Evolutionary conservation across 2,888 invertebrate species (phyloP), one percentile per base, ranked within the genome.

Genomic region (Drosophila formosana): DNA sequence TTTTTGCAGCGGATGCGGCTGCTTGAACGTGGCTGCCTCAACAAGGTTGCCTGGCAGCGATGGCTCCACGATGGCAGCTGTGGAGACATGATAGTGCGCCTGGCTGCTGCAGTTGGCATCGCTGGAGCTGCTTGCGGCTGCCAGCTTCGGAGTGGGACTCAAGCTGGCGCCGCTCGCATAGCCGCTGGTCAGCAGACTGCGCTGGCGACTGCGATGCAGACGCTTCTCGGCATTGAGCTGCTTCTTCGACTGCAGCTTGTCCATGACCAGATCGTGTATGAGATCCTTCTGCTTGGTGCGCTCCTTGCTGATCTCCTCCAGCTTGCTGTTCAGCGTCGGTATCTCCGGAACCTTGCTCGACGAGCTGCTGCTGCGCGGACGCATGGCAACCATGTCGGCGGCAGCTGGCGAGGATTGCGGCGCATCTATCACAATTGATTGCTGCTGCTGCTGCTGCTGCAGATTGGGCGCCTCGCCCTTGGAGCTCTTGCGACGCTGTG

Each of bases 221-320:
- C 94, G 94, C 82, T 94, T 94, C 78, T 94, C 95, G 3, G 94
- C 93, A n/a, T 93, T 94, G 18, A 93, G 93, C 79, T 95, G 95
- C 79, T 95, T 95, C 82, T 95, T 95, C 2, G 95, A 94, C 80
- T 95, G 94, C 82, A 96, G 93, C 91, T 96, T 95, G 88, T 96
- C 96, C 94, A 97, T 95, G 56, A 97, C 96, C 92, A 97, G 93
- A 90, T 97, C 95, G 84, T 97, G 95, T 50, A 97, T 96, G 28
- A 97, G 93, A 90, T 95, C 96, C 75, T 97, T 97, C 92, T 97
- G 97, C 89, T 96, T 96, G 41, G 95, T 96, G 61, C 97, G 94
- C 90, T 97, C 96, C 88, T 96, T 95, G 73, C 95, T 95, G 37
- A 97, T 94, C 92, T 96, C 96, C 90, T 96, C 96, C 60, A 96